Evolutionary conservation across 2,113 vertebrate species (phyloP), one percentile per base, ranked within the genome.

Genomic region (Nibea coibor): DNA sequence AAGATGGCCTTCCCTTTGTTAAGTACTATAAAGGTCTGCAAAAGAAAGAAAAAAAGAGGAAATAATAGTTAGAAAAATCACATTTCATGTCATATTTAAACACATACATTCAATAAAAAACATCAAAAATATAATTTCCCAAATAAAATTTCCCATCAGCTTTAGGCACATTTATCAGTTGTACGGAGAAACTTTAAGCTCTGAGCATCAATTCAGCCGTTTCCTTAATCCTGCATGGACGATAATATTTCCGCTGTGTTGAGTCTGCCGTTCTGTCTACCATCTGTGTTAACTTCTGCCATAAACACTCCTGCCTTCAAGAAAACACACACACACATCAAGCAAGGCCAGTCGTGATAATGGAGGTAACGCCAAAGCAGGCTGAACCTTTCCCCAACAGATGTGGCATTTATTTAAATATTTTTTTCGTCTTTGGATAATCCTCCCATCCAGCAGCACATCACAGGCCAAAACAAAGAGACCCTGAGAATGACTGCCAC

Each of bases 1-100:
- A 99, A 99, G 95, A 99, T 98, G 95, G 95, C 97, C 93, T 97
- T 99, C 90, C 97, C 97, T 96, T 96, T 98, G 93, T 99, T 99
- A 85, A 99, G 94, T 89, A 99, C 98, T 93, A 99, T 96, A 96
- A 99, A 99, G 58, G 97, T 99, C 98, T 99, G 96, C 19, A 76
- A 78, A 81, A 78, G 31, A 78, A 74, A 80, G 53, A 91, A 92
- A 93, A 93, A 81, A 66, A 75, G 47, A 88, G 11, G 11, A 87
- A 74, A 47, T 61, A 15, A 15, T 54, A 31, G 31, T 57, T 1
- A 74, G n/a, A 75, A 72, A 74, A 56, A 71, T 54, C 22, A 45
- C 5, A 78, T 69, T 10, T 45, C 14, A 45, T 45, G 10, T 14
- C 10, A 14, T 14, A 43, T 74, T 61, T 4, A 73, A 20, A 71